phyloP scores from a whole-genome alignment of 2,113 vertebrate genomes.

The Crypturellus undulatus region DNA sequence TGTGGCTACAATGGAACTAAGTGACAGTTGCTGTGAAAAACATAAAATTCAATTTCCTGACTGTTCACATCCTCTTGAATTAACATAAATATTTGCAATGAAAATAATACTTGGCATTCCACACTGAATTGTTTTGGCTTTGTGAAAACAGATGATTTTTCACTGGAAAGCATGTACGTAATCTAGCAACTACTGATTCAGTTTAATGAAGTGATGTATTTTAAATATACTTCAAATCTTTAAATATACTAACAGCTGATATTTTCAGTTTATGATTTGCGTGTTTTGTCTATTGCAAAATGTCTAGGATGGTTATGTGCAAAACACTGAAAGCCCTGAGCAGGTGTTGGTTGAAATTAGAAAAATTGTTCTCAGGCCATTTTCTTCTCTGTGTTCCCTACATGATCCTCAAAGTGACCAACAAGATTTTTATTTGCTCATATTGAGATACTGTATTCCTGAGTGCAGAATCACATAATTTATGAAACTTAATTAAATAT shows the following conservation, averaged over 20 bases:
- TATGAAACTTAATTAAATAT: not conserved
- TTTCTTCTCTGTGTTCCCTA: not conserved
- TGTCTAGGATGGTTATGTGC: not conserved
- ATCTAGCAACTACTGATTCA: slow-evolving; percentile 28
- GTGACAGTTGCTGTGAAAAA: slow-evolving; percentile 50
- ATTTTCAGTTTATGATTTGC: not conserved
- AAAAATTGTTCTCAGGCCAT: not conserved
- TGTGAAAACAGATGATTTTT: slow-evolving; percentile 34
- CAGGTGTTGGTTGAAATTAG: not conserved
- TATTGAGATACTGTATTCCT: not conserved
- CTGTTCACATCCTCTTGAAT: slow-evolving; percentile 31
- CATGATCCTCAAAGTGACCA: not conserved
- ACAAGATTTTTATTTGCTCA: not conserved
- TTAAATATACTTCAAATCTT: slow-evolving; percentile 6
- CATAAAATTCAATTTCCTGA: slow-evolving; percentile 2
- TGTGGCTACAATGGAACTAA: not conserved
- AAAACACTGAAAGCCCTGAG: not conserved
- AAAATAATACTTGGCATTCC: slow-evolving; percentile 46
- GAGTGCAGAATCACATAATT: not conserved
- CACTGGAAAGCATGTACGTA: not conserved
- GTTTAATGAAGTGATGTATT: slow-evolving; percentile 13
- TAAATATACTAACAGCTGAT: not conserved
- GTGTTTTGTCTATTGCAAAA: not conserved
- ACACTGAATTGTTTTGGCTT: slow-evolving; percentile 31
- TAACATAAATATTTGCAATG: slow-evolving; percentile 47